These are phyloP conservation scores for Scrobipalpa atriplicella DNA, from an alignment of 2,888 invertebrate species.

Conservation along the genomic window DNA sequence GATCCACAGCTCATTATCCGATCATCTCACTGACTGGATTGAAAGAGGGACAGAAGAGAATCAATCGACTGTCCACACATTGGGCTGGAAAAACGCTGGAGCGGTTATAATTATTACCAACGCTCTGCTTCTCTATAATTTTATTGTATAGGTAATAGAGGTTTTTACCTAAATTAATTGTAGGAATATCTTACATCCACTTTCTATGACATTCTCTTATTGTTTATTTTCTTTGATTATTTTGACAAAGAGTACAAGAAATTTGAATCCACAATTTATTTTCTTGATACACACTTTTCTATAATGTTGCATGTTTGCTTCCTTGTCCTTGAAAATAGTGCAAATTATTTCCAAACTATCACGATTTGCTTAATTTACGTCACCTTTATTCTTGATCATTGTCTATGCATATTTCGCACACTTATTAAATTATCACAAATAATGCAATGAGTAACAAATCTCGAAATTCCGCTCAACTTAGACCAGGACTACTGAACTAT, in stretches of 20 bases:
- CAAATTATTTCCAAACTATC: too few species aligned
- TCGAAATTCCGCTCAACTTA: neutral
- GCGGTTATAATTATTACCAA: neutral
- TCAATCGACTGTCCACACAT: neutral
- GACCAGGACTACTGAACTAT: neutral
- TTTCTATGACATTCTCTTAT: too few species aligned
- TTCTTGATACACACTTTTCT: too few species aligned
- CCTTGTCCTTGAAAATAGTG: too few species aligned
- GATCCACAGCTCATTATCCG: constrained; percentile 24
- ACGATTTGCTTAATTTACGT: neutral
- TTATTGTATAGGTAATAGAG: too few species aligned
- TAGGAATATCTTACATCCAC: too few species aligned
- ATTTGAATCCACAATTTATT: too few species aligned
- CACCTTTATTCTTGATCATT: neutral
- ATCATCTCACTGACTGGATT: constrained; percentile 21
- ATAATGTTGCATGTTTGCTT: too few species aligned
- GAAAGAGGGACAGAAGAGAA: neutral
- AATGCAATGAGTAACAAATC: neutral
- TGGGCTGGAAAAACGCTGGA: neutral
- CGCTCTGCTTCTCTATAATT: too few species aligned
- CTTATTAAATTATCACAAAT: neutral
- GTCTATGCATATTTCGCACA: neutral
- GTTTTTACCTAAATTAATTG: too few species aligned
- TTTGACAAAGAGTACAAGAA: too few species aligned
- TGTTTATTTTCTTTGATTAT: too few species aligned